Base-by-base conservation (phyloP, 2,797 vertebrate species). In the Sebastes itinus region DNA sequence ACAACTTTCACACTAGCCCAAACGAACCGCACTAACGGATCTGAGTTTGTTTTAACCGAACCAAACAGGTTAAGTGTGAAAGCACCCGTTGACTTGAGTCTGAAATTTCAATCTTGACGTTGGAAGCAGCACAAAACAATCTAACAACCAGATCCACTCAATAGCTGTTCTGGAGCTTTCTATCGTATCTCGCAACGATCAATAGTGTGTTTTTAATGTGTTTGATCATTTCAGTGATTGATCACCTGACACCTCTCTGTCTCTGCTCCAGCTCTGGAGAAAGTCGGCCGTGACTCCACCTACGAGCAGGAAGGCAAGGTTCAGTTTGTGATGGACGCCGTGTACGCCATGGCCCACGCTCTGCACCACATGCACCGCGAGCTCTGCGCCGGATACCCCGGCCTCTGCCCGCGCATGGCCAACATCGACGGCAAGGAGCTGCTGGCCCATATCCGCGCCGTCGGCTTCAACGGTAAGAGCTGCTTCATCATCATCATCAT, bases 271-370 rank as follows among this genome's bases (percentile, higher is more conserved):
- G 98, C 97, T 3, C 82, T 98, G 90, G 98, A 99, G 94, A 96
- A 98, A 83, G 97, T 99, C 61, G 97, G 97, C 1, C 96, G 97
- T 58, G 97, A 99, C 91, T 99, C 98, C 3, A 94, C 93, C 42
- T 99, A 98, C 4, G 98, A 99, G 78, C 98, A 99, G 92, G 98
- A 99, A 85, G 98, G 98, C 28, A 99, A 99, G 88, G 98, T 99
- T 9, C 98, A 99, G 82, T 99, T 99, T 88, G 98, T 99, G 81
- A 98, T 99, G 85, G 98, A 99, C 62, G 98, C 98, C 0, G 98
- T 99, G 0, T 99, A 98, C 76, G 96, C 97, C 85, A 97, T 99
- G 97, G 98, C 98, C 22, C 97, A 99, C 42, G 97, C 98, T 3
- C 94, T 99, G 68, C 97, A 99, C 93, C 97, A 94, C 84, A 97